Evolutionary conservation across 2,113 vertebrate genomes (phyloP), one percentile per base, ranked within the genome.

Genomic region (Piliocolobus tephrosceles): DNA sequence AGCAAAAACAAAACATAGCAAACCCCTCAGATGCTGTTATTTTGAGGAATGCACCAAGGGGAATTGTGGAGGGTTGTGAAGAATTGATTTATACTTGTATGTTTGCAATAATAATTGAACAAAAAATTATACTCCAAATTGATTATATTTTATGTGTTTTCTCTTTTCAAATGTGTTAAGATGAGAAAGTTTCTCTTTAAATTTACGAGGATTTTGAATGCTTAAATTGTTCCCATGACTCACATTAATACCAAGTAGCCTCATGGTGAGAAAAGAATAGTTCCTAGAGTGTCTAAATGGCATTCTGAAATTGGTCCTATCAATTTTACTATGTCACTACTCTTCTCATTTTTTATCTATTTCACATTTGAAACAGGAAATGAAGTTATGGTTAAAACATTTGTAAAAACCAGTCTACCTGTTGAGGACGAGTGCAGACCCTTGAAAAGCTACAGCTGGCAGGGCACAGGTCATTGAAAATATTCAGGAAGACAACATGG

Each of bases 321-420:
- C 85, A 47, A 86, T 75, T 97, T 92, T 78, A 68, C 50, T 92
- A 57, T 64, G 81, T 96, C 96, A 91, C 61, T 94, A 81, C 23
- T 96, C 75, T 61, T 75, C 95, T 92, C 55, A 79, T 92, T 98
- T 98, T 97, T 92, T 68, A 96, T 92, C 35, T 4, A 0, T 88
- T 98, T 97, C 86, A 86, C 82, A 95, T 93, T 81, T 96, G 96
- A 98, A 98, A 96, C 30, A 75, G 96, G 45, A 97, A 97, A 98
- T 97, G 98, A 98, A 95, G 78, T 94, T 95, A 97, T 78, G 6
- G 81, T 97, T 73, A 96, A 83, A 95, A 96, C 45, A 94, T 87
- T 35, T 96, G 94, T 96, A 97, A 98, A 97, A 97, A 95, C 88
- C 27, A 95, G 87, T 55, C 91, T 96, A 68, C 83, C 76, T 94